Evolutionary conservation across 2,113 vertebrate species (phyloP).

Genomic region (Anoplopoma fimbria): DNA sequence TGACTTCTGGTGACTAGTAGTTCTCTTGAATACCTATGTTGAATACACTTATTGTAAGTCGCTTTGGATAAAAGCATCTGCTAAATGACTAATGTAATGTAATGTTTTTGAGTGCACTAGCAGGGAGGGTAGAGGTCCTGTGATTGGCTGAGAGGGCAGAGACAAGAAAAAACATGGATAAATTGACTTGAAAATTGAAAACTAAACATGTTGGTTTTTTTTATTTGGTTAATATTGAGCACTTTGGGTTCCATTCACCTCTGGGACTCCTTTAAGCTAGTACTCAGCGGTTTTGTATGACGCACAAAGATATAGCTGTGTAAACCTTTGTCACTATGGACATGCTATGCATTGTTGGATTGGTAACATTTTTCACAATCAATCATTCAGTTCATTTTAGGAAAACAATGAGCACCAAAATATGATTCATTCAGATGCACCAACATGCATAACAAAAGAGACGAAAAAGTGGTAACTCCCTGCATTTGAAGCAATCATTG

Average conservation of each 20-base stretch:
- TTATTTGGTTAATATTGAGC: background rate
- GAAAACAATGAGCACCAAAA: too few species aligned
- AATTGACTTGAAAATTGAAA: background rate
- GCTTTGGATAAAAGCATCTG: too few species aligned
- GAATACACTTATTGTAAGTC: too few species aligned
- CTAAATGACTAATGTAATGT: too few species aligned
- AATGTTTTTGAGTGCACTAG: too few species aligned
- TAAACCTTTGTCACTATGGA: background rate
- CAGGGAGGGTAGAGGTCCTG: background rate
- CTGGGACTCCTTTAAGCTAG: background rate
- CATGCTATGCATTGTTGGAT: background rate
- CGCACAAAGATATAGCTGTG: background rate
- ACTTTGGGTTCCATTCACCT: background rate
- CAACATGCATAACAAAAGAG: background rate
- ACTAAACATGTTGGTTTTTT: background rate
- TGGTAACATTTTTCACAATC: background rate
- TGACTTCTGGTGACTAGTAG: too few species aligned
- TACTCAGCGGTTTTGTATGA: background rate
- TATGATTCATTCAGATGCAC: background rate
- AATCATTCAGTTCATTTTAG: background rate
- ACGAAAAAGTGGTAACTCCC: background rate
- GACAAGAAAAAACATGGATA: background rate
- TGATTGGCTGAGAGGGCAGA: background rate
- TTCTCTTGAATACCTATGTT: too few species aligned
- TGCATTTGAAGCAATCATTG: background rate